phyloP scores from a whole-genome alignment of 2,888 invertebrate genomes.

The Megastigmus dorsalis region DNA sequence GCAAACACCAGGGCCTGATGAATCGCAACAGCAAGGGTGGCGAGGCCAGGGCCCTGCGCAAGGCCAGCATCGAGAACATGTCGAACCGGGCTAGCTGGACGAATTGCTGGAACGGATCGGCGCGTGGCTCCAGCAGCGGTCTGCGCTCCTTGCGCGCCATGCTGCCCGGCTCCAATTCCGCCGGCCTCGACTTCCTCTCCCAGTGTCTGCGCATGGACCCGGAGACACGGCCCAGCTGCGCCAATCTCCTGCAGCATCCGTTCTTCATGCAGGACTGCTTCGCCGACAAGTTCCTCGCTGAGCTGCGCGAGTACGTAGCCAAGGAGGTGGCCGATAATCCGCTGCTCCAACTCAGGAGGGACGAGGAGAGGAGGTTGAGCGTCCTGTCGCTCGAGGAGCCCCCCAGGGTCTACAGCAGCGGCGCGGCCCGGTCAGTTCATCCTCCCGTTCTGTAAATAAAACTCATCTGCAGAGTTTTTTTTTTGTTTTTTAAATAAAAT shows the following conservation, averaged over 20 bases:
- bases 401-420: constrained; percentile 61
- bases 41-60: constrained; percentile 68
- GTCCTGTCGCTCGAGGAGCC: constrained; percentile 59
- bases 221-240: constrained; percentile 78
- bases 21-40: constrained; percentile 58
- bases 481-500: no score
- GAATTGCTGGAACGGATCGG: no score
- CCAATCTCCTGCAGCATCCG: constrained; percentile 80
- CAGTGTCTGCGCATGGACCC: constrained; percentile 82
- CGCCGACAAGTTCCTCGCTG: constrained; percentile 80
- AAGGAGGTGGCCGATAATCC: constrained; percentile 79
- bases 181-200: constrained; percentile 76
- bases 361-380: constrained; percentile 59
- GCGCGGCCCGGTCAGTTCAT: constrained; percentile 57
- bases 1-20: constrained; percentile 64
- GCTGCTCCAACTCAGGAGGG: constrained; percentile 70
- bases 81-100: no score
- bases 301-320: constrained; percentile 80
- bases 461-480: no score
- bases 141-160: constrained; percentile 68
- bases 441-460: no score
- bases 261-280: constrained; percentile 83
- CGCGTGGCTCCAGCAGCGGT: constrained; percentile 58
- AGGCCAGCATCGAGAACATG: constrained; percentile 62
- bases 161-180: constrained; percentile 73